phyloP scores from a whole-genome alignment of 2,797 vertebrate genomes.

The Manis crassicaudata region DNA sequence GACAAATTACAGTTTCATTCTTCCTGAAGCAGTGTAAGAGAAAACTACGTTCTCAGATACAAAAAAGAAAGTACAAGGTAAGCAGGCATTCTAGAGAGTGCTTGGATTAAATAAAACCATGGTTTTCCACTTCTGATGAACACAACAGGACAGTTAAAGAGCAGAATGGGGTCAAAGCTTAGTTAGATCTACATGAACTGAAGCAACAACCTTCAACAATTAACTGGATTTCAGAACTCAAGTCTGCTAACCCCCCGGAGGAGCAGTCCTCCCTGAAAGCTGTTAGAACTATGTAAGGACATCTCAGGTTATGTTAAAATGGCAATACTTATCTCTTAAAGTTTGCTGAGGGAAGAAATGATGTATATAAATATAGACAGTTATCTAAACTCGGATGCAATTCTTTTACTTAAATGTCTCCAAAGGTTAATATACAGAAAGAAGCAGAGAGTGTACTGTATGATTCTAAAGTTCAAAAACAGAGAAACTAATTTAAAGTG shows the following conservation, averaged over 20 bases:
- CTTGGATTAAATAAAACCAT: slow-evolving; percentile 35
- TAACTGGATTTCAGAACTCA: neutral
- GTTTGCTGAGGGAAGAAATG: slow-evolving; percentile 13
- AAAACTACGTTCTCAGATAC: neutral
- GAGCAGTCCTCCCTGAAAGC: neutral
- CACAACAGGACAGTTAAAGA: neutral
- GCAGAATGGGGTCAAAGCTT: neutral
- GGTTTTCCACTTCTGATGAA: neutral
- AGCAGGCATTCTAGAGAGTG: slow-evolving; percentile 3
- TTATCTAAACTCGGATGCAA: slow-evolving; percentile 9
- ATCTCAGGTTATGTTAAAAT: neutral
- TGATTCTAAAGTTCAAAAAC: neutral
- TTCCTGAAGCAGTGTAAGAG: neutral
- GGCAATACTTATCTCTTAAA: neutral
- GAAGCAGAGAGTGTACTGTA: neutral
- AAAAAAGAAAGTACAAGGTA: neutral
- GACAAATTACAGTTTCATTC: neutral
- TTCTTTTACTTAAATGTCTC: slow-evolving; percentile 48
- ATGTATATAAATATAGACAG: slow-evolving; percentile 4
- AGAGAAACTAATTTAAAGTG: neutral
- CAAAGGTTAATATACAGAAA: slow-evolving; percentile 24
- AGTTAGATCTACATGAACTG: neutral
- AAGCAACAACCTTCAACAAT: neutral
- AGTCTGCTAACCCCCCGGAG: neutral
- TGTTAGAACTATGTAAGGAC: neutral